phyloP scores from a whole-genome alignment of 2,797 vertebrate genomes.

The Alcedo atthis region DNA sequence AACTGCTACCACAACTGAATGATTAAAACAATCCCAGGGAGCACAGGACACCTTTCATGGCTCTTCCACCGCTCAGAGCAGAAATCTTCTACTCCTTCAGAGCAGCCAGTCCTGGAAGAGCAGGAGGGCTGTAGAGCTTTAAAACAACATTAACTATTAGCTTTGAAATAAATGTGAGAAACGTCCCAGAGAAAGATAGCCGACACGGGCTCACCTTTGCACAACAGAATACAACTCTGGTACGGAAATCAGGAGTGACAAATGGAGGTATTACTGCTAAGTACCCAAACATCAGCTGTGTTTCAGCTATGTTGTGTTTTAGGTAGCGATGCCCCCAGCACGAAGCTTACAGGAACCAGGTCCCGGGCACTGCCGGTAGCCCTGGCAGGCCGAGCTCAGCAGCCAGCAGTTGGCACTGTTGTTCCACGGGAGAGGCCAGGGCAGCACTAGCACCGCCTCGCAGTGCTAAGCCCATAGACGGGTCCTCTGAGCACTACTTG shows the following conservation, averaged over 20 bases:
- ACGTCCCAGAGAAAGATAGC: rapidly evolving
- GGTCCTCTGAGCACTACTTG: neutral
- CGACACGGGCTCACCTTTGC: rapidly evolving
- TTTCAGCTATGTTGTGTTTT: neutral
- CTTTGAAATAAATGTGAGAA: neutral
- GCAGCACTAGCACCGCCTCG: neutral
- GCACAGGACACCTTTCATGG: rapidly evolving
- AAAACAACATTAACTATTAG: neutral
- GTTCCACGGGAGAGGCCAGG: conserved; percentile 8
- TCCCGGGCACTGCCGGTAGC: rapidly evolving
- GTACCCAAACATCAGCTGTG: neutral
- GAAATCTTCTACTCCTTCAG: neutral
- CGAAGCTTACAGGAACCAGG: rapidly evolving
- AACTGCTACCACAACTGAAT: neutral
- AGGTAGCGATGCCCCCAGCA: neutral
- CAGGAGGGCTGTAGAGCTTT: neutral
- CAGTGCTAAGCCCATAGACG: neutral
- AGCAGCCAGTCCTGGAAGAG: neutral
- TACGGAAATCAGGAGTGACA: neutral
- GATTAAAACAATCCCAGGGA: neutral
- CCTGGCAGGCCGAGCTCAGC: neutral
- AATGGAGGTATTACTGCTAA: rapidly evolving
- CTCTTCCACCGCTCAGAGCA: neutral
- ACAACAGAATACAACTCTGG: neutral
- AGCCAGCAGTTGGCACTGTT: conserved; percentile 68